A percentile compares a stretch with the other conserved stretches of the same genome.
Conservation (phyloP, 2,797 vertebrate species). For the Sarcophilus harrisii region DNA sequence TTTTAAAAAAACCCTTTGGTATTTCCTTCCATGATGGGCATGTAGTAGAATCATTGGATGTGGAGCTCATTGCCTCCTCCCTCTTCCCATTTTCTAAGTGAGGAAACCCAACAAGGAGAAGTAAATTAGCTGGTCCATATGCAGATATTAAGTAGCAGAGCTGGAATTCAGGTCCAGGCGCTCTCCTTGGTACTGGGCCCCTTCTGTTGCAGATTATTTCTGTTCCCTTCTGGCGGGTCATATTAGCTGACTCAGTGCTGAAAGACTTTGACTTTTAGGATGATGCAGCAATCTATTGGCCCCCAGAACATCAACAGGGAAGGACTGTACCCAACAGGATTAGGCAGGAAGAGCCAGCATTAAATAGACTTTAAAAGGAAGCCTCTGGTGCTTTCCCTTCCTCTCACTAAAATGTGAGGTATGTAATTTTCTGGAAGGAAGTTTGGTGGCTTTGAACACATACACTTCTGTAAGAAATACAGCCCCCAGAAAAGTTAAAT, state of each 20-base stretch:
- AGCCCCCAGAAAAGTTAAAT: neutral
- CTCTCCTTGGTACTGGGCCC: neutral
- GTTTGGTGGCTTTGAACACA: neutral
- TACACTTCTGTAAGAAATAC: neutral
- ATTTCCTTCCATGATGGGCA: neutral
- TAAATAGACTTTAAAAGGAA: neutral
- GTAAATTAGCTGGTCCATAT: neutral
- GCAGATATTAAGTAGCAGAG: neutral
- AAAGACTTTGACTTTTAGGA: neutral
- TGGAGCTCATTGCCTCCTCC: neutral
- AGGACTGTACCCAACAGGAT: neutral
- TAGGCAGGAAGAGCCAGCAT: neutral
- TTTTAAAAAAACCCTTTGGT: neutral
- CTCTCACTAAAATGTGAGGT: neutral
- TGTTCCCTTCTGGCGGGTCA: neutral
- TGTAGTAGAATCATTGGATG: neutral
- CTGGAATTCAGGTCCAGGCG: neutral
- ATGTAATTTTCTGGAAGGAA: neutral
- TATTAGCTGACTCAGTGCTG: neutral
- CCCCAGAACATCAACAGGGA: neutral
- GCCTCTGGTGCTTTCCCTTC: neutral
- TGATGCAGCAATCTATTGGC: neutral
- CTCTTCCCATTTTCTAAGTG: neutral
- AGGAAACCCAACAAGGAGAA: neutral
- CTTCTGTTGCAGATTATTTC: neutral